Base-by-base conservation (phyloP, 1,140 invertebrate genomes). In the Hormaphis cornu region DNA sequence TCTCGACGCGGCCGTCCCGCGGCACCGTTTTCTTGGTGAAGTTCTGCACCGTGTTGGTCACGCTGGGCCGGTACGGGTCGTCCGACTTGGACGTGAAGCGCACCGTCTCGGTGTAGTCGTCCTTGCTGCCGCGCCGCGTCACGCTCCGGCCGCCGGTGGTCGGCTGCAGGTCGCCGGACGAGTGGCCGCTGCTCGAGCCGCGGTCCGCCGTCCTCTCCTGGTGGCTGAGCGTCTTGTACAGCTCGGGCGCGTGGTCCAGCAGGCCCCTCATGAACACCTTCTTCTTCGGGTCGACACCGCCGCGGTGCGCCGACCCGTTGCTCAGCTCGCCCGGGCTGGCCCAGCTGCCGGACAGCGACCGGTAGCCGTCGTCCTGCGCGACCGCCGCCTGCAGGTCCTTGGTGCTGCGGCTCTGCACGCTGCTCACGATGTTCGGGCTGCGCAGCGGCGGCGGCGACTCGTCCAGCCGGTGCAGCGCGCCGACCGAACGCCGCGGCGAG, bases 341-440 rank as follows among this genome's bases (percentile, higher is more conserved):
- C 54, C 40, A 61, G 8, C 66, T 66, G 10, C 40, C 52, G 10
- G 71, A 54, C 42, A 52, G 7, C 26, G 61, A 69, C 22, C 50
- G 26, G 42, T 72, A 75, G 69, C 80, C 80, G 16, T 77, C 76
- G 69, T 75, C 75, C n/a, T n/a, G n/a, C 44, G 75, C 77, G 53
- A 73, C 73, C 6, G 79, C 78, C 70, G 70, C 35, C 48, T 74
- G 58, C 8, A 91, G 76, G 76, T 91, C 89, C 63, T 85, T 83
- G 72, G 89, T 88, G 75, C 89, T 90, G 54, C 89, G 82, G 76
- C 86, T 90, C 28, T 91, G 89, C 26, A 63, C 33, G 72, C 89
- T 89, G 46, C 88, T 89, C 6, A 92, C 85, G 63, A 92, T 88
- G 40, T 88, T 88, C 0, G 90, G 90, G 76, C 89, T 90, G 74